Base-by-base conservation (phyloP, 1,140 invertebrate species). In the Pachyrhynchus sulphureomaculatus region DNA sequence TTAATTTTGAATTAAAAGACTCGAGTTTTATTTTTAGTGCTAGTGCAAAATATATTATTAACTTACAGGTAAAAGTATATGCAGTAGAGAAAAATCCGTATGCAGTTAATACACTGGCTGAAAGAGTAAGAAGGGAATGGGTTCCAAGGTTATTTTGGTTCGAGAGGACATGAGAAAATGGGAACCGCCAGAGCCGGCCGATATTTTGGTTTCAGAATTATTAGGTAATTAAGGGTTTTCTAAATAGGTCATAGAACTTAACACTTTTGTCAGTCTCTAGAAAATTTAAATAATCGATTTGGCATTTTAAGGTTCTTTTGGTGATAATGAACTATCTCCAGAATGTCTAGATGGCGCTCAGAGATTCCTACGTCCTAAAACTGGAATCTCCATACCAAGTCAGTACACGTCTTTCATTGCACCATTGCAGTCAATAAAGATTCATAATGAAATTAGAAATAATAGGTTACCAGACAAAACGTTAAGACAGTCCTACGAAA, bases 61-160 rank as follows among this genome's bases (percentile, higher is more conserved):
- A 34, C 1, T 1, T 49, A 9, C 1, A 58, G 57, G 80, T 92
- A 1, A 83, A 86, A 75, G 78, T 96, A n/a, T 96, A 95, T 78
- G 95, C 95, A 15, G 90, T 99, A 0, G 98, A 99, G 76, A 99
- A 99, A 77, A 99, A 99, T 84, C 90, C 92, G 0, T 97, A 95
- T 83, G 96, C 98, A 36, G 84, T 98, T 51, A 86, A 96, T 21
- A 96, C 96, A 71, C 79, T 97, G 13, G 84, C 88, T 62, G 87
- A 90, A 21, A 82, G 92, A 70, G 85, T 91, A 45, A 82, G 87
- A 65, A 90, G 92, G 69, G 80, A 91, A 36, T 98, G 95, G 94
- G 84, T 6, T 55, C 44, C 2, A 77, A 84, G 78, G 83, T 86
- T 12, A 75, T 70, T 10, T 83, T 98, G 3, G 83, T 97, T 15